A percentile compares a stretch with the other conserved stretches of the same genome.
Conservation (phyloP, 2,113 vertebrate genomes). For the Dipodomys spectabilis region DNA sequence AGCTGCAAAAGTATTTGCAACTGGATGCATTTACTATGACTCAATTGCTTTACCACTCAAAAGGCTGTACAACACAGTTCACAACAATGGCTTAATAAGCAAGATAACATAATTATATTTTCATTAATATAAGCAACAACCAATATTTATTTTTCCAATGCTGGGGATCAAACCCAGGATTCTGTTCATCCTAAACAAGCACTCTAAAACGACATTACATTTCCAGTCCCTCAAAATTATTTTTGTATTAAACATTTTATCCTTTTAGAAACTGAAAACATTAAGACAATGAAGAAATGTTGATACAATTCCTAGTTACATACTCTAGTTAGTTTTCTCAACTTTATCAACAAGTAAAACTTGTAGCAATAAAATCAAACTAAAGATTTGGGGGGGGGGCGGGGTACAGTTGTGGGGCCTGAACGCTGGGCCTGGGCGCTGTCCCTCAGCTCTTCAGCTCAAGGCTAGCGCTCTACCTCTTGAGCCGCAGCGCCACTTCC, state of each 20-base stretch:
- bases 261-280: slow-evolving; percentile 36
- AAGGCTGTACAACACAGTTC: slow-evolving; percentile 8
- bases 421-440: no score
- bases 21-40: slow-evolving; percentile 16
- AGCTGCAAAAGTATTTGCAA: slow-evolving; percentile 65
- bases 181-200: not conserved
- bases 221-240: not conserved
- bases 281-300: slow-evolving; percentile 42
- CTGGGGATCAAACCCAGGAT: not conserved
- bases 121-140: slow-evolving; percentile 26
- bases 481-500: no score
- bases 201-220: not conserved
- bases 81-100: slow-evolving; percentile 45
- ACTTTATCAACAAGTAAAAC: slow-evolving; percentile 75
- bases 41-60: slow-evolving; percentile 39
- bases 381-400: slow-evolving; percentile 66
- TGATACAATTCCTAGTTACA: slow-evolving; percentile 51
- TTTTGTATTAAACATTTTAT: slow-evolving; percentile 24
- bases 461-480: no score
- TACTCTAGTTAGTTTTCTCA: slow-evolving; percentile 20
- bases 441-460: no score
- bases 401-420: no score
- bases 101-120: slow-evolving; percentile 50
- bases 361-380: slow-evolving; percentile 77
- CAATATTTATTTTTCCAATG: not conserved